Base-by-base conservation (phyloP, 2,888 invertebrate genomes). In the Leucoma salicis region DNA sequence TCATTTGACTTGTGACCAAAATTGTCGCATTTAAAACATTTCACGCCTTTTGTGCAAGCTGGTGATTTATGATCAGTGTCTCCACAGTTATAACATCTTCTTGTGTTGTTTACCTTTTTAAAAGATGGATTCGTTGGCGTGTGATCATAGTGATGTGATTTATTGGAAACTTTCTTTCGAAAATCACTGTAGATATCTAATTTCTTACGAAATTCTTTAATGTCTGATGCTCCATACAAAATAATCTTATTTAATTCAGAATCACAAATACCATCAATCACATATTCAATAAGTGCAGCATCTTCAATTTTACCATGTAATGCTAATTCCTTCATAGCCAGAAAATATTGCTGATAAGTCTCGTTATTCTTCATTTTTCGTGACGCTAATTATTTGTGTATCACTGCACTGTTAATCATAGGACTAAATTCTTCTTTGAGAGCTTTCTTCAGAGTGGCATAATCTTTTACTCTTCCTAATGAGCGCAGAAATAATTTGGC, bases 241-340 rank as follows among this genome's bases (percentile, higher is more conserved):
- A 62, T 51, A 28, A 36, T 11, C 42, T 60, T 62, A 15, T 59
- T 61, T 0, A 36, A 15, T 31, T 63, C 59, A 1, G 31, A 10
- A 24, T 71, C 72, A 0, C 39, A 35, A 7, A 81, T 72, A 0
- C 73, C 77, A 46, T 80, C 74, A 2, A 79, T 74, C 0, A 78
- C 62, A 45, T 77, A 81, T 33, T 75, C 71, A 3, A 74, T 77
- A 4, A 77, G 29, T 14, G 61, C 70, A 35, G 49, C 66, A 15
- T 63, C 60, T 49, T 78, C 74, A 16, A 78, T 52, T 2, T 53
- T 53, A 0, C 62, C 74, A 31, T 70, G 61, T 5, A 61, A 49
- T 12, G 70, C 76, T 10, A 77, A 44, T 49, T 80, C 74, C 42
- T 66, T 67, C 74, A 78, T 80, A 10, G 4, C 6, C 2, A 74